A percentile compares a stretch with the other conserved stretches of the same genome.
Evolutionary conservation across 2,888 invertebrate genomes (phyloP).

Genomic region (Dryomyza anilis): DNA sequence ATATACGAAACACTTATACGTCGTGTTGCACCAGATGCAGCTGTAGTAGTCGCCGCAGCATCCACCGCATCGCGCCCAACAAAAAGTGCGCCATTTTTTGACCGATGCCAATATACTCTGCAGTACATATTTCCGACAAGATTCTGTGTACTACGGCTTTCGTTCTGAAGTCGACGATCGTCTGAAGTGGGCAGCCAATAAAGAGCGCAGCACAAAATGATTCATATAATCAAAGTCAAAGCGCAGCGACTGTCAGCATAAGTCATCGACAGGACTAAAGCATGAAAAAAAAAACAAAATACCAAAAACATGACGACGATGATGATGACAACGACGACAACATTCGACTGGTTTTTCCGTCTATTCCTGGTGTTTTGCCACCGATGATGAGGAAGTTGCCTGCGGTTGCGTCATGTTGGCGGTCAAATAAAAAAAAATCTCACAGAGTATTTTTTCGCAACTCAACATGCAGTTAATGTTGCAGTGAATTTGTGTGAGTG

Average conservation of each 20-base stretch:
- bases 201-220: constrained; percentile 33
- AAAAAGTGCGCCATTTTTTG: background rate
- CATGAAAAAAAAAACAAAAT: background rate
- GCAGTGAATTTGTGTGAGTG: constrained; percentile 5
- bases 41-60: no score
- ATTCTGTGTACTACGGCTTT: no score
- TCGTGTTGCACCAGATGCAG: no score
- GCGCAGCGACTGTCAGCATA: constrained; percentile 44
- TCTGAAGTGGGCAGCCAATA: no score
- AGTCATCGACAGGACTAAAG: constrained; percentile 37
- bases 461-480: background rate
- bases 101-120: background rate
- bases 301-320: background rate
- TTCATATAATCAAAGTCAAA: constrained; percentile 51
- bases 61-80: no score
- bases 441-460: constrained; percentile 16
- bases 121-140: background rate
- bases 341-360: no score
- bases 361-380: no score
- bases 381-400: no score
- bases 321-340: background rate
- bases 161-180: no score
- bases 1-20: no score
- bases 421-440: constrained; percentile 8
- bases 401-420: background rate